Conservation (phyloP, 2,113 vertebrate genomes). For the Pelodiscus sinensis region DNA sequence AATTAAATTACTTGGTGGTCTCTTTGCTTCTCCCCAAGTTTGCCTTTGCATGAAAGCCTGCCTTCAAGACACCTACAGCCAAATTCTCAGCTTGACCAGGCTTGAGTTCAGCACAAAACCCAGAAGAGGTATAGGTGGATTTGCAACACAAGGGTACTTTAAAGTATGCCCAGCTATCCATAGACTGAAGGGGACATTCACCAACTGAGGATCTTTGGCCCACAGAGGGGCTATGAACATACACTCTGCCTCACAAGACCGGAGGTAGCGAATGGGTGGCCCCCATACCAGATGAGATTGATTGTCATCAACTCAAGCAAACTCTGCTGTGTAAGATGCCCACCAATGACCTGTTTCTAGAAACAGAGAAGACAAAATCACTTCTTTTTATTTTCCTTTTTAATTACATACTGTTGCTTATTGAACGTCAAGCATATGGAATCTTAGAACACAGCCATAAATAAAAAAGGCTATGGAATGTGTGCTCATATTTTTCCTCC, state of each 20-base stretch:
- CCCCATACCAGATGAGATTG: background rate
- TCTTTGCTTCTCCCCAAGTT: background rate
- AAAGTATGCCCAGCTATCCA: background rate
- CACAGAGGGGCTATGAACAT: background rate
- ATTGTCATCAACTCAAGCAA: background rate
- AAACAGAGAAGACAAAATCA: background rate
- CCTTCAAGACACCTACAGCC: background rate
- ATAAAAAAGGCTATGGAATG: background rate
- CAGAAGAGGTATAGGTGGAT: background rate
- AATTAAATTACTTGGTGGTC: background rate
- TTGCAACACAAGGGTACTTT: background rate
- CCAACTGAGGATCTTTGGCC: background rate
- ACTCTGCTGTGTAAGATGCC: background rate
- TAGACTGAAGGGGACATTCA: background rate
- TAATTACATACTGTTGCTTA: background rate
- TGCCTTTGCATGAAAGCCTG: background rate
- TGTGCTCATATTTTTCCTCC: background rate
- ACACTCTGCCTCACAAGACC: background rate
- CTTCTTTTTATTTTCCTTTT: background rate
- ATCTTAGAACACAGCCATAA: background rate
- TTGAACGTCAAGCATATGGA: background rate
- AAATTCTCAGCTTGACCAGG: background rate
- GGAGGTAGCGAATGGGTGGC: background rate
- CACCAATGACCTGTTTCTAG: background rate
- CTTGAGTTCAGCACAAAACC: background rate